Conservation (phyloP, 2,888 invertebrate genomes). For the Ochlodes sylvanus region DNA sequence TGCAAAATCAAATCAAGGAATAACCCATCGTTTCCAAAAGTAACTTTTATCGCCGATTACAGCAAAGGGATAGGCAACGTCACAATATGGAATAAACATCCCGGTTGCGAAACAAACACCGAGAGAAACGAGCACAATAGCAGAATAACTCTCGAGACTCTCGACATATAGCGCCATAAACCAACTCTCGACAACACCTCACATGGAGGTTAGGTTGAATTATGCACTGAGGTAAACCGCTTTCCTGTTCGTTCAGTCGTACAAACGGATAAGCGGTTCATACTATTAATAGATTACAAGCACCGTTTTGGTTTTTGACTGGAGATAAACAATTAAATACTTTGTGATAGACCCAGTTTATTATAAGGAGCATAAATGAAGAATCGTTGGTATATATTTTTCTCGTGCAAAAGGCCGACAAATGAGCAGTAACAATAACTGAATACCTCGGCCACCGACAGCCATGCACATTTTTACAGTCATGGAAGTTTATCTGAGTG, state of each 20-base stretch:
- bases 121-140: conserved; percentile 31
- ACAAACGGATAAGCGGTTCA: background rate
- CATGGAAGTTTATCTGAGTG: too few relatives aligned
- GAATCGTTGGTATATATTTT: too few relatives aligned
- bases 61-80: conserved; percentile 15
- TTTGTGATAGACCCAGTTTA: background rate
- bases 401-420: too few relatives aligned
- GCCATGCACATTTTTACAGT: too few relatives aligned
- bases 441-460: too few relatives aligned
- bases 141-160: conserved; percentile 32
- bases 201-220: conserved; percentile 27
- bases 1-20: background rate
- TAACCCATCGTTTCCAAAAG: background rate
- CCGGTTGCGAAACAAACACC: conserved; percentile 21
- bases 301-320: background rate
- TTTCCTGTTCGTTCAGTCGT: conserved; percentile 17
- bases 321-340: background rate
- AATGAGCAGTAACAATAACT: too few relatives aligned
- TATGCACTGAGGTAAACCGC: conserved; percentile 24
- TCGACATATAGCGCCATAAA: conserved; percentile 31
- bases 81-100: conserved; percentile 29
- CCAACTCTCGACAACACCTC: conserved; percentile 32
- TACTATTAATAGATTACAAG: background rate
- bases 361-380: too few relatives aligned
- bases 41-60: conserved; percentile 5